phyloP scores from a whole-genome alignment of 2,888 invertebrate species.

The Elgonia sp. region DNA sequence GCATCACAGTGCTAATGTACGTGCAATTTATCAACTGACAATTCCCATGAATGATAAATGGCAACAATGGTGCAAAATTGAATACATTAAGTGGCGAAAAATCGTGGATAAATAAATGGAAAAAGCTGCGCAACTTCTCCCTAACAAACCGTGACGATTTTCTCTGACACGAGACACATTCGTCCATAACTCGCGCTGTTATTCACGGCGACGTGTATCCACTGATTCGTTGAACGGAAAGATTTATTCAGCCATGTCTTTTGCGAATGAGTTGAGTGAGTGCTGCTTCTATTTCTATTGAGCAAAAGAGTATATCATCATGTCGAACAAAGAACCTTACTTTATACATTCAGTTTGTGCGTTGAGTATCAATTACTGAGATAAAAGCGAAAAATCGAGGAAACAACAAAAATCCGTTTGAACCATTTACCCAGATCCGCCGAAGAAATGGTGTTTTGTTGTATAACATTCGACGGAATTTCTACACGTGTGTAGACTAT shows the following conservation, averaged over 20 bases:
- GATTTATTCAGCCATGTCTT: conserved; percentile 69
- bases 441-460: conserved; percentile 6
- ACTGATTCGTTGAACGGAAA: conserved; percentile 67
- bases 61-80: conserved; percentile 29
- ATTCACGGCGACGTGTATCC: conserved; percentile 54
- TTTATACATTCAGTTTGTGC: conserved; percentile 37
- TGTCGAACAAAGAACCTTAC: conserved; percentile 46
- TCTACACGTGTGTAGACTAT: neutral
- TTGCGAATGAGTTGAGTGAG: conserved; percentile 55
- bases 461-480: neutral
- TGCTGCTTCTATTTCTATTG: conserved; percentile 67
- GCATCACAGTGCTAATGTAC: neutral
- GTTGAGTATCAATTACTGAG: conserved; percentile 53
- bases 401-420: conserved; percentile 10
- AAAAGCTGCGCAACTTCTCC: conserved; percentile 7
- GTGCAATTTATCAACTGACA: conserved; percentile 7
- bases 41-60: conserved; percentile 26
- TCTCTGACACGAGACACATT: conserved; percentile 43
- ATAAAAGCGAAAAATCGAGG: conserved; percentile 3
- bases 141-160: conserved; percentile 54
- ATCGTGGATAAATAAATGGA: conserved; percentile 36
- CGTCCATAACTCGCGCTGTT: conserved; percentile 41
- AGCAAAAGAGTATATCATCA: conserved; percentile 45
- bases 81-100: conserved; percentile 31
- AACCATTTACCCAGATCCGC: conserved; percentile 34